Percentiles rank a stretch among this genome's conserved stretches.
Conservation (phyloP, 2,888 invertebrate species). For the Xylota sylvarum region DNA sequence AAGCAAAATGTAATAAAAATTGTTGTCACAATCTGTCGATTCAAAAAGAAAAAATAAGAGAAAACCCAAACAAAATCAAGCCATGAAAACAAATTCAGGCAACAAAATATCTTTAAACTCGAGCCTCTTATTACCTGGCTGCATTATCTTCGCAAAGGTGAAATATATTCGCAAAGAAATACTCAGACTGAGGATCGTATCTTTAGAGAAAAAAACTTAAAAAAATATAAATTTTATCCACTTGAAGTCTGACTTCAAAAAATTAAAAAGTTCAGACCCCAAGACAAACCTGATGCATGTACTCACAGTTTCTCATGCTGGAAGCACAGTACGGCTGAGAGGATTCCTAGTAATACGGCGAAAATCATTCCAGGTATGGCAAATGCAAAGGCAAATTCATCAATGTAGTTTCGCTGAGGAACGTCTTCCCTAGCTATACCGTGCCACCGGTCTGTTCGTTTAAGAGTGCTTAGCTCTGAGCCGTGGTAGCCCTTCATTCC, state of each 20-base stretch:
- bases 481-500: conserved; percentile 79
- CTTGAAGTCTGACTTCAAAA: conserved; percentile 54
- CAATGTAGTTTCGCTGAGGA: conserved; percentile 89
- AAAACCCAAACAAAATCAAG: background rate
- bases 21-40: background rate
- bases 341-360: conserved; percentile 87
- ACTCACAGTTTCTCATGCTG: conserved; percentile 92
- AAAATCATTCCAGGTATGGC: conserved; percentile 89
- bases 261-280: conserved; percentile 4
- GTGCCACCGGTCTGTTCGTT: conserved; percentile 87
- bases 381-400: conserved; percentile 89
- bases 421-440: conserved; percentile 87
- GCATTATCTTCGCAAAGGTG: conserved; percentile 89
- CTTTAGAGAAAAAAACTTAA: conserved; percentile 84
- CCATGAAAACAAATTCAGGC: background rate
- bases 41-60: conserved; percentile 29
- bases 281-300: conserved; percentile 34
- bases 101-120: conserved; percentile 29
- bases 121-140: conserved; percentile 55
- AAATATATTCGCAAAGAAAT: conserved; percentile 89
- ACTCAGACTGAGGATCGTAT: conserved; percentile 88
- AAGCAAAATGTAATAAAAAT: conserved; percentile 9
- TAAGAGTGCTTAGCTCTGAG: conserved; percentile 83
- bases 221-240: conserved; percentile 66
- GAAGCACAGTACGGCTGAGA: conserved; percentile 91